A percentile compares a stretch with the other conserved stretches of the same genome.
Evolutionary conservation across 2,888 invertebrate genomes (phyloP).

Genomic region (Cheilosia scutellata): DNA sequence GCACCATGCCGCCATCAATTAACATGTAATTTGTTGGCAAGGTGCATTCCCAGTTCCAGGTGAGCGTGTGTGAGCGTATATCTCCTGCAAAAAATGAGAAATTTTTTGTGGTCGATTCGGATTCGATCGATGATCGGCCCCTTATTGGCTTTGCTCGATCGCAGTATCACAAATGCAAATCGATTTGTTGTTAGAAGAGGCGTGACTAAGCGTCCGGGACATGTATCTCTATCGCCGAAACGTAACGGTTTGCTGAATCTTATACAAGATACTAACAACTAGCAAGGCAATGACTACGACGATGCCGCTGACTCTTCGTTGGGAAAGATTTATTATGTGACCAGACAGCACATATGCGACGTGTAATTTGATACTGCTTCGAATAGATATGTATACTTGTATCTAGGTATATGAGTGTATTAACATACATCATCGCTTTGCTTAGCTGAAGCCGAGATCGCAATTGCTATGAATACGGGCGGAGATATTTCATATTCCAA

Average conservation of each 20-base stretch:
- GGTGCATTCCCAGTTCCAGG: conserved; percentile 57
- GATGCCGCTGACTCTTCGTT: conserved; percentile 18
- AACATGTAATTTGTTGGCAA: conserved; percentile 73
- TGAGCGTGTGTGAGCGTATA: conserved; percentile 49
- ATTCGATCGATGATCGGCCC: conserved; percentile 60
- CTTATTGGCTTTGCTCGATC: conserved; percentile 72
- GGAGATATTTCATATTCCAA: conserved; percentile 42
- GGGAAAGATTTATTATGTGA: conserved; percentile 66
- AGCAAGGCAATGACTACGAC: conserved; percentile 2
- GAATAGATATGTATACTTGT: conserved; percentile 26
- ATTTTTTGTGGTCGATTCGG: conserved; percentile 62
- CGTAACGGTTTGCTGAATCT: conserved; percentile 49
- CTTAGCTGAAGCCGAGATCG: conserved; percentile 10
- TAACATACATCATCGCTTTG: conserved; percentile 14
- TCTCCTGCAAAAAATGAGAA: conserved; percentile 26
- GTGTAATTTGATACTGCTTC: conserved; percentile 59
- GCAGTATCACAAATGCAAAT: conserved; percentile 74
- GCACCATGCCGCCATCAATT: conserved; percentile 71
- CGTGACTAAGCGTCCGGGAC: conserved; percentile 68
- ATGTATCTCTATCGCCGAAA: conserved; percentile 42
- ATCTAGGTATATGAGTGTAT: conserved; percentile 21
- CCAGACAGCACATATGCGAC: conserved; percentile 48
- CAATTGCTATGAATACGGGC: conserved; percentile 39
- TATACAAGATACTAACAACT: conserved; percentile 2
- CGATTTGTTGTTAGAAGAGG: conserved; percentile 75